Conservation (phyloP, 2,888 invertebrate species). For the Acanthosoma haemorrhoidale region DNA sequence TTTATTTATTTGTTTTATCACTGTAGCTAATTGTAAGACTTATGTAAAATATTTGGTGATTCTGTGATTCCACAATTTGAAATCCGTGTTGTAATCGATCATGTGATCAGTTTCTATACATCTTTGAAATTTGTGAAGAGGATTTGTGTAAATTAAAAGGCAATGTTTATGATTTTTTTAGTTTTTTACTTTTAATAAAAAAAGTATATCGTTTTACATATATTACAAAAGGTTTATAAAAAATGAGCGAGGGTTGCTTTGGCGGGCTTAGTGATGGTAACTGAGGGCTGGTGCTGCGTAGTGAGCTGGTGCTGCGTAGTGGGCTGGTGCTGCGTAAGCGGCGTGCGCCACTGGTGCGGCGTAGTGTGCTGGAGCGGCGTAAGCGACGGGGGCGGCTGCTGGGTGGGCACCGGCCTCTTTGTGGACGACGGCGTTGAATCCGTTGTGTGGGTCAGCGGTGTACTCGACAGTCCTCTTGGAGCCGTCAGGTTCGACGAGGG, state of each 20-base stretch:
- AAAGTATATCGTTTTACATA: conserved; percentile 10
- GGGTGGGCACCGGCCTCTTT: conserved; percentile 38
- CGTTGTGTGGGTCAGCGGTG: conserved; percentile 43
- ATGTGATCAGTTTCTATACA: too few species aligned
- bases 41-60: not conserved
- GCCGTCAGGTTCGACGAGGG: conserved; percentile 38
- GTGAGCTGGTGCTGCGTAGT: conserved; percentile 29
- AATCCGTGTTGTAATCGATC: too few species aligned
- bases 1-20: not conserved
- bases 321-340: conserved; percentile 29
- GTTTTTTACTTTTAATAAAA: conserved; percentile 17
- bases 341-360: conserved; percentile 37
- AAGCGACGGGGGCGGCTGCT: conserved; percentile 41
- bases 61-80: too few species aligned
- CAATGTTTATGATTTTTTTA: not conserved
- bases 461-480: conserved; percentile 36
- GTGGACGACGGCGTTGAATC: conserved; percentile 44
- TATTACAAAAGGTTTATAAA: conserved; percentile 17
- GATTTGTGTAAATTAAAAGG: not conserved
- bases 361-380: conserved; percentile 38
- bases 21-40: not conserved
- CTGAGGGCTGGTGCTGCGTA: conserved; percentile 36
- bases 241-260: conserved; percentile 25
- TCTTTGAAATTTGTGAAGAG: not conserved
- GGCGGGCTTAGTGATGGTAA: conserved; percentile 32